A percentile compares a stretch with the other conserved stretches of the same genome.
Evolutionary conservation across 2,888 invertebrate species (phyloP).

Genomic region (Camptogramma bilineatum): DNA sequence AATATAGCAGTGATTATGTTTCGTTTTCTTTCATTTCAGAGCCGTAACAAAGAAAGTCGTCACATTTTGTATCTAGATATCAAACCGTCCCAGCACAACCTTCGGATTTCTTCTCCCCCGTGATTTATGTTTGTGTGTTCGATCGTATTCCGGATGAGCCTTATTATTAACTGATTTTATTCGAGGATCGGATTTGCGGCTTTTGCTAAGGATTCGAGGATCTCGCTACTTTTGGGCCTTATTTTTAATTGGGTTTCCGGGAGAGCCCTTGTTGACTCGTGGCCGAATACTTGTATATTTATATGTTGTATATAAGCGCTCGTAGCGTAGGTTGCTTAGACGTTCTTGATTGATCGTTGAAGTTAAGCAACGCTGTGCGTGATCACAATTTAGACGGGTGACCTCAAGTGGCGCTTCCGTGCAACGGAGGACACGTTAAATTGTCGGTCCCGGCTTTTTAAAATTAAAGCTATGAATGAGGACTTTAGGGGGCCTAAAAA

Average conservation of each 20-base stretch:
- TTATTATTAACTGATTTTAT: slow-evolving; percentile 54
- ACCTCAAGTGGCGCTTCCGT: too few relatives aligned
- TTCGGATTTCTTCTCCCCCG: slow-evolving; percentile 50
- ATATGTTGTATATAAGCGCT: background rate
- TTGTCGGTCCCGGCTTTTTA: too few relatives aligned
- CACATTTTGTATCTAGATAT: slow-evolving; percentile 18
- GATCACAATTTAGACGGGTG: too few relatives aligned
- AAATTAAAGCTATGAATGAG: too few relatives aligned
- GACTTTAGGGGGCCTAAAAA: too few relatives aligned
- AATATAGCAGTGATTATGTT: too few relatives aligned
- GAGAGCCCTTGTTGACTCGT: slow-evolving; percentile 14
- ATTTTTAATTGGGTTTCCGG: slow-evolving; percentile 43
- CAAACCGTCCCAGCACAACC: slow-evolving; percentile 11
- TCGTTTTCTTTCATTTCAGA: too few relatives aligned
- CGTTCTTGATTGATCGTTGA: too few relatives aligned
- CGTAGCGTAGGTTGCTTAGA: too few relatives aligned
- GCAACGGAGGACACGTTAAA: too few relatives aligned
- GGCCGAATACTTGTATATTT: background rate
- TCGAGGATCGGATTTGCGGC: slow-evolving; percentile 46
- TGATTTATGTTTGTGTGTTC: slow-evolving; percentile 55
- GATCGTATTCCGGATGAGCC: slow-evolving; percentile 43
- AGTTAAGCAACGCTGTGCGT: too few relatives aligned
- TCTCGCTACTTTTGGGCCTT: slow-evolving; percentile 35
- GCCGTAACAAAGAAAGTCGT: too few relatives aligned
- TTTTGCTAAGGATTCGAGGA: slow-evolving; percentile 48